These are phyloP conservation scores for Pyrochroa serraticornis DNA, from an alignment of 2,888 invertebrate species.

Conservation along the genomic window DNA sequence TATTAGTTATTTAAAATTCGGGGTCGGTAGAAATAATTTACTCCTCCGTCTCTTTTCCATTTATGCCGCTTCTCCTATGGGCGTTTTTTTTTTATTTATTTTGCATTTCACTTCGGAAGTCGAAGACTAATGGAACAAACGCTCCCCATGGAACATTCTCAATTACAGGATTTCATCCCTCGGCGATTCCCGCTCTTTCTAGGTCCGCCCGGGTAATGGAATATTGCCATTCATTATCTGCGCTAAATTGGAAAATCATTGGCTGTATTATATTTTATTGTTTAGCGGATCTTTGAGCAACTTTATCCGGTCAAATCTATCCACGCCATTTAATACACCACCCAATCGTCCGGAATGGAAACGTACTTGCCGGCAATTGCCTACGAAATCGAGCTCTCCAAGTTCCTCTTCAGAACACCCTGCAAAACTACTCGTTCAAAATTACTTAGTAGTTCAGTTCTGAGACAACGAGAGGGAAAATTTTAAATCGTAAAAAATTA, in stretches of 20 bases:
- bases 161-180: slow-evolving; percentile 49
- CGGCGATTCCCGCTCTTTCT: slow-evolving; percentile 38
- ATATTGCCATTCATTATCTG: slow-evolving; percentile 44
- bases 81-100: slow-evolving; percentile 43
- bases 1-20: slow-evolving; percentile 6
- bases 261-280: slow-evolving; percentile 32
- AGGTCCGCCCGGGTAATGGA: slow-evolving; percentile 39
- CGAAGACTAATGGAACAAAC: slow-evolving; percentile 46
- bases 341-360: slow-evolving; percentile 21
- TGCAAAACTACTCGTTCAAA: too few relatives aligned
- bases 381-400: background rate
- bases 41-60: slow-evolving; percentile 6
- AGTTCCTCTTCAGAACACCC: too few relatives aligned
- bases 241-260: slow-evolving; percentile 43
- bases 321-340: slow-evolving; percentile 19
- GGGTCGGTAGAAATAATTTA: background rate
- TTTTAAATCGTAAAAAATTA: too few relatives aligned
- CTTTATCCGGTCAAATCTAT: slow-evolving; percentile 22
- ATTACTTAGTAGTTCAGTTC: too few relatives aligned
- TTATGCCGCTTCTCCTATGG: slow-evolving; percentile 26
- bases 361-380: slow-evolving; percentile 17
- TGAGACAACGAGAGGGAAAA: too few relatives aligned
- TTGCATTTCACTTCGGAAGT: slow-evolving; percentile 45
- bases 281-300: slow-evolving; percentile 20
- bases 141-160: slow-evolving; percentile 47